These are phyloP conservation scores for Paelopatides confundens DNA, from an alignment of 53 echinoderm and acorn worm species.

Conservation along the genomic window DNA sequence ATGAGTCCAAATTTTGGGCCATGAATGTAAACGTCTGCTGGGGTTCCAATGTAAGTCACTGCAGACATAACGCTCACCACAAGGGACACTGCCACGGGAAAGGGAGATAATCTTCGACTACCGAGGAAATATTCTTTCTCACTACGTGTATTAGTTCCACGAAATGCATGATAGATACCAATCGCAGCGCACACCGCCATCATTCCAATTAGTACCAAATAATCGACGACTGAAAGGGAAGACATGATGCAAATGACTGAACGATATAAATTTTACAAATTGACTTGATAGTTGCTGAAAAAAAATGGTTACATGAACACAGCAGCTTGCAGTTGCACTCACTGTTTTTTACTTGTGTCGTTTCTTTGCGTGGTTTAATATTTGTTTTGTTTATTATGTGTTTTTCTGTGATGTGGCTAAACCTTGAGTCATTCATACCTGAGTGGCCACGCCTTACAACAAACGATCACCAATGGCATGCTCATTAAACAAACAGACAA, in stretches of 20 bases:
- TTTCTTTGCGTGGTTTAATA: too few relatives aligned
- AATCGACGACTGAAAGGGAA: not conserved
- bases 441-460: too few relatives aligned
- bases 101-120: not conserved
- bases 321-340: too few relatives aligned
- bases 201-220: not conserved
- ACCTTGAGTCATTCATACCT: too few relatives aligned
- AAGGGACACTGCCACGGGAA: conserved; percentile 25
- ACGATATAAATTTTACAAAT: too few relatives aligned
- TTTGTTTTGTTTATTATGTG: too few relatives aligned
- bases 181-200: not conserved
- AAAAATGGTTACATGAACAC: too few relatives aligned
- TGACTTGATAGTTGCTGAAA: too few relatives aligned
- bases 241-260: not conserved
- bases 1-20: conserved; percentile 28
- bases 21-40: conserved; percentile 47
- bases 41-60: conserved; percentile 30
- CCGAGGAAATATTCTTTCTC: conserved; percentile 17
- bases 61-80: conserved; percentile 35
- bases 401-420: too few relatives aligned
- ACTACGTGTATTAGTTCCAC: conserved; percentile 11
- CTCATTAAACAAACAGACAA: too few relatives aligned
- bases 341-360: too few relatives aligned
- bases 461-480: too few relatives aligned
- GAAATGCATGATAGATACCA: conserved; percentile 21